phyloP scores from a whole-genome alignment of 1,140 invertebrate genomes.

The Leptinotarsa lineolata region DNA sequence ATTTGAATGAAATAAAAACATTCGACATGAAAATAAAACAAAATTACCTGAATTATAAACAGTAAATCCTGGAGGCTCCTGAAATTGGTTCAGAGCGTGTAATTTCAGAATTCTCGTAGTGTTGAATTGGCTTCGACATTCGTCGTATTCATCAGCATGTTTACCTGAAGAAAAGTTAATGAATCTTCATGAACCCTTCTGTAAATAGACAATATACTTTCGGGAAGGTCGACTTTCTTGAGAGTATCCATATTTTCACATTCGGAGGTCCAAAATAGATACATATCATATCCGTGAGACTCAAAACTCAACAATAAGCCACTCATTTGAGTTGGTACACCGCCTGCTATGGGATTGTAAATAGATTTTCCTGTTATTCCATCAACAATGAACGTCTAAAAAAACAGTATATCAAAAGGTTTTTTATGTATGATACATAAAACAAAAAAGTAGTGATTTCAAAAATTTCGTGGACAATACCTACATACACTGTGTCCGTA shows the following conservation, averaged over 20 bases:
- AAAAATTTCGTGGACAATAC: too few species aligned
- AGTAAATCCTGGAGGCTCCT: conserved; percentile 69
- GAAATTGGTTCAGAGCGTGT: conserved; percentile 71
- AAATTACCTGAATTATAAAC: conserved; percentile 69
- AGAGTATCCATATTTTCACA: conserved; percentile 58
- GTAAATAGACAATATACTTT: conserved; percentile 26
- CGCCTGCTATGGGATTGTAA: conserved; percentile 65
- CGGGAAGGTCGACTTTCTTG: conserved; percentile 52
- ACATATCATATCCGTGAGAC: conserved; percentile 72
- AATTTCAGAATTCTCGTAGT: conserved; percentile 67
- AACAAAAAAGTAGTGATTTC: too few species aligned
- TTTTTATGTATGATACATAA: too few species aligned
- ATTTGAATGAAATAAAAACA: too few species aligned
- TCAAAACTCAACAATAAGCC: conserved; percentile 68
- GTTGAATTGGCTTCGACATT: conserved; percentile 53
- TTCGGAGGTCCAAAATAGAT: conserved; percentile 74
- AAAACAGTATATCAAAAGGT: not conserved
- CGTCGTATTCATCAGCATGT: conserved; percentile 27
- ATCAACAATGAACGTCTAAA: conserved; percentile 65
- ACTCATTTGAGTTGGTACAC: conserved; percentile 69
- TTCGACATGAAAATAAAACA: not conserved
- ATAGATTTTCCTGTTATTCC: conserved; percentile 71
- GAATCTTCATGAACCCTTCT: not conserved
- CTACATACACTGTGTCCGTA: too few species aligned
- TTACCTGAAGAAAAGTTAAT: conserved; percentile 28